Evolutionary conservation across 2,888 invertebrate species (phyloP).

Genomic region (Copidosoma aretas): DNA sequence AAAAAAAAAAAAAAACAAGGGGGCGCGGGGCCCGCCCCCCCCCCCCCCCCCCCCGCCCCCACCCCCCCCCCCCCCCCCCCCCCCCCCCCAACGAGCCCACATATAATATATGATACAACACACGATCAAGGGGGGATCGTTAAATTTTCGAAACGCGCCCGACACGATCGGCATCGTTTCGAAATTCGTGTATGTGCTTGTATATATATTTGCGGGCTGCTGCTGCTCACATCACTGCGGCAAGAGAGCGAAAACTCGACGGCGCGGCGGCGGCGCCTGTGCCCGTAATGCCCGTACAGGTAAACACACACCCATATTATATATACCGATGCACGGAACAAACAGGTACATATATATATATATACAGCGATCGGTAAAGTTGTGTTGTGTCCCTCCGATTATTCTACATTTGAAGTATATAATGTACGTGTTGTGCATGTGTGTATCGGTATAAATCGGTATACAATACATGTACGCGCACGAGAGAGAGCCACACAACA

Average conservation of each 20-base stretch:
- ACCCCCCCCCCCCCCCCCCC: too few species aligned
- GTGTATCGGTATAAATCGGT: too few species aligned
- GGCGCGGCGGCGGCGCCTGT: not conserved
- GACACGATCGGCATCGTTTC: slow-evolving; percentile 18
- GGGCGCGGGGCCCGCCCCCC: too few species aligned
- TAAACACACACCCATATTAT: not conserved
- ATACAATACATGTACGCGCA: too few species aligned
- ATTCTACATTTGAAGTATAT: too few species aligned
- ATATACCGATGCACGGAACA: not conserved
- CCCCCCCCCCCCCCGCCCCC: too few species aligned
- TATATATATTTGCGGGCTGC: not conserved
- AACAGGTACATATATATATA: not conserved
- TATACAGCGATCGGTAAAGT: too few species aligned
- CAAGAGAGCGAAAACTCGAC: not conserved
- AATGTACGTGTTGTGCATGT: too few species aligned
- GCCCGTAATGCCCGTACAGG: not conserved
- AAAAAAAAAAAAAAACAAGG: too few species aligned
- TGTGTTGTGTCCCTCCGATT: too few species aligned
- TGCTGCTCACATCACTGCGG: not conserved
- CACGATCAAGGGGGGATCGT: not conserved
- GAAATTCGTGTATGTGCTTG: slow-evolving; percentile 9
- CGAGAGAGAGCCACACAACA: too few species aligned
- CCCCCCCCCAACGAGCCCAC: not conserved
- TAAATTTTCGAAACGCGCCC: slow-evolving; percentile 7
- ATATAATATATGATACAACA: not conserved